phyloP scores from a whole-genome alignment of 2,888 invertebrate species.

The Chorisops tibialis region DNA sequence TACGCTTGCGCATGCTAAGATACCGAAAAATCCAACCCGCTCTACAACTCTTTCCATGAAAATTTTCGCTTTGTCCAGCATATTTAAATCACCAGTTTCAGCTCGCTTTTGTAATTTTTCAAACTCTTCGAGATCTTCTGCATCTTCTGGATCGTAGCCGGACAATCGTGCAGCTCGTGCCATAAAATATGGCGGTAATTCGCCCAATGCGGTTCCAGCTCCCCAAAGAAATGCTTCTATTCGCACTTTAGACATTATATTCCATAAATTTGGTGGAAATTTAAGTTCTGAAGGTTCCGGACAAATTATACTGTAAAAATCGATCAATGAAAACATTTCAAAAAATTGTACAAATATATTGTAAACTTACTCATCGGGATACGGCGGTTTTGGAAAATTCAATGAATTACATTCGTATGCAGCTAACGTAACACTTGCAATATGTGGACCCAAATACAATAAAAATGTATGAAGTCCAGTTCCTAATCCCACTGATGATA shows the following conservation, averaged over 20 bases:
- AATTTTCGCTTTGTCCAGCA: conserved; percentile 75
- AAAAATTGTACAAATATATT: not conserved
- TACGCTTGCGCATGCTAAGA: conserved; percentile 92
- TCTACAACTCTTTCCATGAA: conserved; percentile 87
- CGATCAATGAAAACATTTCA: not conserved
- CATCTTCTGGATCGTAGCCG: conserved; percentile 59
- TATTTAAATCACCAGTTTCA: conserved; percentile 58
- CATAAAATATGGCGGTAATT: conserved; percentile 99
- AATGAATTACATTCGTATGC: conserved; percentile 95
- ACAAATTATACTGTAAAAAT: conserved; percentile 78
- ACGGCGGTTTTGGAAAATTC: conserved; percentile 96
- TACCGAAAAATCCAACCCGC: conserved; percentile 92
- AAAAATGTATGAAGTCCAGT: conserved; percentile 98
- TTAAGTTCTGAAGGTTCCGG: conserved; percentile 65
- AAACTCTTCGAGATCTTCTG: conserved; percentile 72
- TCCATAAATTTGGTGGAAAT: conserved; percentile 76
- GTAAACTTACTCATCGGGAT: conserved; percentile 85
- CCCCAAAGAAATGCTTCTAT: conserved; percentile 98
- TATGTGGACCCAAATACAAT: conserved; percentile 97
- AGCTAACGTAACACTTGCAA: conserved; percentile 95
- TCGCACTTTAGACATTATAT: conserved; percentile 92
- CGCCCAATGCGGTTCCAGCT: conserved; percentile 96
- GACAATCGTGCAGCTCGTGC: conserved; percentile 86
- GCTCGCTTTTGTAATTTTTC: conserved; percentile 66
- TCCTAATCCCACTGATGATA: conserved; percentile 96